Base-by-base conservation (phyloP, 2,797 vertebrate species). In the Danio choprae region DNA sequence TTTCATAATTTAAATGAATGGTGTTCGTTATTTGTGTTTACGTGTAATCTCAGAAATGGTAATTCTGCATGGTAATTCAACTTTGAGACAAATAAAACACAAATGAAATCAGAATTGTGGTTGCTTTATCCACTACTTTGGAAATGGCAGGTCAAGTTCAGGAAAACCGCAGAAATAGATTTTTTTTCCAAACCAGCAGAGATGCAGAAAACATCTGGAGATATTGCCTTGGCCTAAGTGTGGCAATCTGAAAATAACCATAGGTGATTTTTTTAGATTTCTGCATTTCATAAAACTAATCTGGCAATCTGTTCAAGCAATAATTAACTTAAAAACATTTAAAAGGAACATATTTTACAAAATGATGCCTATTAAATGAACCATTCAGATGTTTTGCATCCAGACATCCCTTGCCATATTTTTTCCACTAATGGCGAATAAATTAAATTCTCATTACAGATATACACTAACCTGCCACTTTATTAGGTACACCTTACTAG, bases 181-280 rank as follows among this genome's bases (percentile, higher is more conserved):
- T 63, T 60, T 60, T 29, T 29, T 29, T 63, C 60, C 38, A 63
- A 41, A 63, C 36, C 38, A 41, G 15, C 38, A 62, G 36, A 41
- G 60, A 63, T 18, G 60, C n/a, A 43, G 29, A 63, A 63, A 43
- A 43, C 60, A 41, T 63, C 60, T 63, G 60, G 10, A 63, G 16
- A 63, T 41, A 63, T 63, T 40, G 18, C 18, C 60, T 43, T 18
- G 9, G 40, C 41, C n/a, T 43, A 16, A 63, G 38, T 43, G 12
- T 18, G 16, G 16, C 40, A 63, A 43, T 43, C 5, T 43, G 60
- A 63, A 43, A 2, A 16, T 16, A 60, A 38, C 29, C 29, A n/a
- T n/a, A n/a, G n/a, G n/a, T n/a, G n/a, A n/a, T n/a, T n/a, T n/a
- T 3, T 29, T 29, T 29, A 1, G 29, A 29, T 29, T 29, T 29